Base-by-base conservation (phyloP, 2,888 invertebrate species). In the Lypha dubia region DNA sequence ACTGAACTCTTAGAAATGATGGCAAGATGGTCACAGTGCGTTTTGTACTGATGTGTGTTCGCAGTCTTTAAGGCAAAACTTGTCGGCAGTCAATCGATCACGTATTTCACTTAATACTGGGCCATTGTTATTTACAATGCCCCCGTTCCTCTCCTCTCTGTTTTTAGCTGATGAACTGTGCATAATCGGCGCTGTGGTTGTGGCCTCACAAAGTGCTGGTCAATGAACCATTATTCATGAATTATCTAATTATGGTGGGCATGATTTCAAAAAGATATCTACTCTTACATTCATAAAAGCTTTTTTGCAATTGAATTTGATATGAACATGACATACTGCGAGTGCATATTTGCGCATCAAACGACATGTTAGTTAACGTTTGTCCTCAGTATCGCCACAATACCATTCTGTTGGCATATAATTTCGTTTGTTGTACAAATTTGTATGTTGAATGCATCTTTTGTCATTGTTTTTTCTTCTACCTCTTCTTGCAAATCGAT, bases 11-110 rank as follows among this genome's bases (percentile, higher is more conserved):
- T 28, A 22, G 44, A 49, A 51, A 58, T 41, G 49, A 60, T 68
- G 22, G 20, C 20, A 13, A 70, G 28, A 24, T 28, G 24, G 1
- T 8, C 11, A 24, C 1, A 1, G 35, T 17, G 6, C 28, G 11
- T 58, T 53, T 13, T 38, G 60, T 73, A 49, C 35, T 24, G 32
- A 32, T 22, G 67, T 76, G 67, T 41, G 22, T 32, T 71, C 15
- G 41, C 51, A 79, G 84, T 76, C 76, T 80, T 84, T 80, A 83
- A 76, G 76, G 71, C 79, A 75, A 79, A n/a, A 84, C 24, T 76
- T 79, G 86, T 84, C 89, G 87, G 89, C 89, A 89, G 90, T 89
- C 89, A 88, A 90, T 90, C 89, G 90, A 90, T 90, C 90, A 90
- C 90, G 90, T 90, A 83, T 83, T 83, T 83, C 73, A 79, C 73